These are phyloP conservation scores for Chloroceryle aenea DNA, from an alignment of 2,113 vertebrate genomes.

Conservation along the genomic window DNA sequence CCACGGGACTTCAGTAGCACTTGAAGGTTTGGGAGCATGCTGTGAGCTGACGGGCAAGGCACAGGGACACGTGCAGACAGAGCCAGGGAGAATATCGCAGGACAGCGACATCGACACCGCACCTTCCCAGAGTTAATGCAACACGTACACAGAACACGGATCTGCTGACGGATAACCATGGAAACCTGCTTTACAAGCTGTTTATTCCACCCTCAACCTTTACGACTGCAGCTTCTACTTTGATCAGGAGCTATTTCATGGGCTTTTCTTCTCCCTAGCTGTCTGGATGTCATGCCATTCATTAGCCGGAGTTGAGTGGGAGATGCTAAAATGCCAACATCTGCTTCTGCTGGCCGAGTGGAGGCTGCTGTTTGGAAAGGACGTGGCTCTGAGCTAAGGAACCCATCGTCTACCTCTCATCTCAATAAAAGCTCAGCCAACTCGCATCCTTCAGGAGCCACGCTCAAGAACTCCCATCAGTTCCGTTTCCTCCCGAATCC, in stretches of 20 bases:
- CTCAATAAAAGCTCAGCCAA: neutral
- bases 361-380: neutral
- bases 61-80: neutral
- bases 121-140: neutral
- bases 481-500: neutral
- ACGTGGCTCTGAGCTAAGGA: neutral
- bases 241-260: neutral
- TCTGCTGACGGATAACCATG: neutral
- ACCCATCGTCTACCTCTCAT: neutral
- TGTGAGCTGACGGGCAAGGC: neutral
- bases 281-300: neutral
- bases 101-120: neutral
- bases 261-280: neutral
- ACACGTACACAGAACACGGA: neutral
- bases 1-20: neutral
- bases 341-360: neutral
- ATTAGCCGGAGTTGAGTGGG: neutral
- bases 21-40: neutral
- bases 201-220: neutral
- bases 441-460: neutral
- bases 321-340: neutral
- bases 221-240: neutral
- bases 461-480: neutral
- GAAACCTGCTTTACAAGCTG: neutral
- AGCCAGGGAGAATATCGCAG: neutral